These are phyloP conservation scores for Magallana nippona DNA, from an alignment of 2,888 invertebrate species.

Conservation along the genomic window DNA sequence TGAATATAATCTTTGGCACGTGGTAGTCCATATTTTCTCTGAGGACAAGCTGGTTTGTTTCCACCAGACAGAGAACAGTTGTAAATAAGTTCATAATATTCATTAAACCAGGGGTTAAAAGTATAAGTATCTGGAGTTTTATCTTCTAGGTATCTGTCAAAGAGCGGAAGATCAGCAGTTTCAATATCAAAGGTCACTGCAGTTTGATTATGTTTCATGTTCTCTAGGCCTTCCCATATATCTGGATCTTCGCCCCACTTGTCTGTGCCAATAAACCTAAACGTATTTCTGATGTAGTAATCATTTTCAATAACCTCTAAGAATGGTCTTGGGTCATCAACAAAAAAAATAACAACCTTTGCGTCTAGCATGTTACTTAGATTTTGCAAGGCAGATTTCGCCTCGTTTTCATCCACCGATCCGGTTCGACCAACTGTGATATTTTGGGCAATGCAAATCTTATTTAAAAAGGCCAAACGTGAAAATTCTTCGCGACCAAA, in stretches of 20 bases:
- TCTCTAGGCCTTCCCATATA: constrained; percentile 59
- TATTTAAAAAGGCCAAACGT: constrained; percentile 70
- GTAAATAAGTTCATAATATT: constrained; percentile 79
- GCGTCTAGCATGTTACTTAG: constrained; percentile 60
- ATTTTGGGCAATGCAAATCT: constrained; percentile 73
- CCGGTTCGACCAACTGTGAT: constrained; percentile 66
- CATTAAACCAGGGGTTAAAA: constrained; percentile 80
- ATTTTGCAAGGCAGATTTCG: constrained; percentile 53
- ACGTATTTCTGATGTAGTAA: constrained; percentile 51
- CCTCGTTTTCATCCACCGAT: constrained; percentile 57
- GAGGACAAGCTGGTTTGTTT: constrained; percentile 53
- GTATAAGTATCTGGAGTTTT: constrained; percentile 71
- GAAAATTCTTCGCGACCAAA: constrained; percentile 70
- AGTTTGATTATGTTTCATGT: constrained; percentile 47
- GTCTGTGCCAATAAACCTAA: constrained; percentile 74
- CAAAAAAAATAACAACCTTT: constrained; percentile 70
- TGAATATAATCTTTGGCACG: constrained; percentile 69
- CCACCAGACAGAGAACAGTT: constrained; percentile 64
- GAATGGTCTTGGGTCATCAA: constrained; percentile 68
- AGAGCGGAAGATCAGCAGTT: constrained; percentile 74
- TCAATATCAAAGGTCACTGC: constrained; percentile 74
- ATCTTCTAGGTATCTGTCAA: constrained; percentile 73
- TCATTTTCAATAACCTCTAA: constrained; percentile 64
- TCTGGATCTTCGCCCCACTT: constrained; percentile 72
- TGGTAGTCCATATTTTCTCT: constrained; percentile 62